Conservation (phyloP, 64 coral and sea anemone genomes). For the Platygyra sinensis region DNA sequence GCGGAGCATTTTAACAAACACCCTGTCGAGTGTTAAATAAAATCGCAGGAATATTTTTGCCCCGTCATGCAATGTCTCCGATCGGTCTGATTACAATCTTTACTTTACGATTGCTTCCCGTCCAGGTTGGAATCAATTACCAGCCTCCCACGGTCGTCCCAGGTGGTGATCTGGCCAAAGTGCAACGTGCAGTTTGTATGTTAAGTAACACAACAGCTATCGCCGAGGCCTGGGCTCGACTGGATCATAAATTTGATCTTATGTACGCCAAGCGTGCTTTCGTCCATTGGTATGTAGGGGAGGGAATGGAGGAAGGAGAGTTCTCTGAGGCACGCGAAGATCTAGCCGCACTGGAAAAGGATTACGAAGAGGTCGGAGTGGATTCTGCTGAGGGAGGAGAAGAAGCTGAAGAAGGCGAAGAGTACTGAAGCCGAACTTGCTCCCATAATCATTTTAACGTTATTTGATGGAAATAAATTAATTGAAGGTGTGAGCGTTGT, state of each 20-base stretch:
- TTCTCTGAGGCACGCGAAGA: constrained; percentile 64
- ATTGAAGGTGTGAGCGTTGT: too few species aligned
- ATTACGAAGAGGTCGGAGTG: constrained; percentile 51
- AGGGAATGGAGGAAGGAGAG: constrained; percentile 72
- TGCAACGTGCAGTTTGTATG: constrained; percentile 66
- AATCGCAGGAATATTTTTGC: too few species aligned
- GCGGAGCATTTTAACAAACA: too few species aligned
- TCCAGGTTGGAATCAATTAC: constrained; percentile 59
- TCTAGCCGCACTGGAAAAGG: constrained; percentile 51
- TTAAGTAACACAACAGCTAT: constrained; percentile 67
- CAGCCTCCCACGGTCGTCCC: constrained; percentile 69
- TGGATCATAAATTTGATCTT: constrained; percentile 71
- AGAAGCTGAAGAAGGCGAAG: constrained; percentile 23
- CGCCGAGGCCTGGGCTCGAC: constrained; percentile 53
- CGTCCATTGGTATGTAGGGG: constrained; percentile 70
- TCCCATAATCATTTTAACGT: not conserved
- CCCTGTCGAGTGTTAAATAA: too few species aligned
- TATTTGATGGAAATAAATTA: too few species aligned
- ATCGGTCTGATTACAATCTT: not conserved
- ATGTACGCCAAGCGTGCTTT: constrained; percentile 69
- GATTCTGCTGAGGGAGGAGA: constrained; percentile 21
- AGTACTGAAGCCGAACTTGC: constrained; percentile 6
- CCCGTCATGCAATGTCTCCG: too few species aligned
- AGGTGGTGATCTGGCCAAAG: constrained; percentile 66
- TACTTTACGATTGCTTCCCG: not conserved